These are phyloP conservation scores for Naja naja DNA, from an alignment of 2,113 vertebrate species.

Conservation along the genomic window DNA sequence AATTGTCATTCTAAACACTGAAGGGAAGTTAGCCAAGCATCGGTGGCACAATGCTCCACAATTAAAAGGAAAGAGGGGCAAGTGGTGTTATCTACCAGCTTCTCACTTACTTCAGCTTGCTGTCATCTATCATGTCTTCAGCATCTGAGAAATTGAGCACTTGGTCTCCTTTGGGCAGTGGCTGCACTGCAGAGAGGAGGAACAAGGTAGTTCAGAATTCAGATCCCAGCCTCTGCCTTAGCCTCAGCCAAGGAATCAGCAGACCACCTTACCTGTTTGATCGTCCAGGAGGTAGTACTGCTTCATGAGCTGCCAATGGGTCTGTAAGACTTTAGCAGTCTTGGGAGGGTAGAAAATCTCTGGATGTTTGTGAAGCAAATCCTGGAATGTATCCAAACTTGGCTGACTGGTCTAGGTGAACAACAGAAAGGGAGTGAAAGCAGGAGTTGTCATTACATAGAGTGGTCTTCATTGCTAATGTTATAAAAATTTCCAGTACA, in stretches of 20 bases:
- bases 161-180: conserved; percentile 92
- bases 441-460: not conserved
- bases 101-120: conserved; percentile 86
- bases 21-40: not conserved
- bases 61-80: rapidly evolving
- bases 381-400: conserved; percentile 91
- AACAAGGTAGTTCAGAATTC: not conserved
- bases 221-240: not conserved
- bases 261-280: conserved; percentile 81
- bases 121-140: conserved; percentile 92
- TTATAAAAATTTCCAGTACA: too few relatives aligned
- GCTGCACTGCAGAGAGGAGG: conserved; percentile 80
- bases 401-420: conserved; percentile 84
- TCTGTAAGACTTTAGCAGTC: conserved; percentile 87
- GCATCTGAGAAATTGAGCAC: conserved; percentile 95
- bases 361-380: conserved; percentile 86
- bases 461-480: too few relatives aligned
- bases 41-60: too few relatives aligned
- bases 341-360: conserved; percentile 88
- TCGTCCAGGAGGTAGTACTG: conserved; percentile 95
- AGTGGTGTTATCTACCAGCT: not conserved
- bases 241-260: rapidly evolving
- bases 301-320: conserved; percentile 96
- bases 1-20: not conserved
- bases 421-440: not conserved